Conservation (phyloP, 2,888 invertebrate species). For the Timema podura region DNA sequence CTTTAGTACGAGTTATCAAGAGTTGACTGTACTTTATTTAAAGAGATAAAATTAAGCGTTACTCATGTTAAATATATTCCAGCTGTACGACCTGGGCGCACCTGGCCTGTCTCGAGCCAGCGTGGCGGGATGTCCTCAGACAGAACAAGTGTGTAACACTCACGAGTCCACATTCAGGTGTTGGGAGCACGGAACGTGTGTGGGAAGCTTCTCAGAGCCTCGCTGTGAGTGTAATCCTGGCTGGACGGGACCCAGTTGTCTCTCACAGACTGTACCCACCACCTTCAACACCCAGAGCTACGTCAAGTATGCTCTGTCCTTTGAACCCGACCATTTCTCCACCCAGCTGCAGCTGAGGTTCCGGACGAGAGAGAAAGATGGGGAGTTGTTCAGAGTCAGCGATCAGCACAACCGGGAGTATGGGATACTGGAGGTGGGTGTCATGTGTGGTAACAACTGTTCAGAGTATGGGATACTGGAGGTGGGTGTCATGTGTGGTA, state of each 20-base stretch:
- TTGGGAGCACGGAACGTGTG: constrained; percentile 43
- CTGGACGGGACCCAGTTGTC: constrained; percentile 48
- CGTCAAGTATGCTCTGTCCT: constrained; percentile 52
- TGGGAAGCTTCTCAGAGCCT: constrained; percentile 44
- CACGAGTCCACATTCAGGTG: constrained; percentile 1
- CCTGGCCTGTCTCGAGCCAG: constrained; percentile 47
- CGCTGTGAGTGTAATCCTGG: constrained; percentile 57
- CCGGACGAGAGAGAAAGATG: constrained; percentile 51
- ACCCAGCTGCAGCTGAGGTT: constrained; percentile 53
- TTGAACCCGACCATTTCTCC: constrained; percentile 47
- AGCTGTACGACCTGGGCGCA: constrained; percentile 53
- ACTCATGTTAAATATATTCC: too few relatives aligned
- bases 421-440: constrained; percentile 45
- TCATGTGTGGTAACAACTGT: too few relatives aligned
- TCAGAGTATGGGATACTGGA: constrained; percentile 46
- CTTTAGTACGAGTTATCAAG: too few relatives aligned
- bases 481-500: too few relatives aligned
- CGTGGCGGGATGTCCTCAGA: constrained; percentile 49
- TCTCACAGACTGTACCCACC: constrained; percentile 43
- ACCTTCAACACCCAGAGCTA: constrained; percentile 52
- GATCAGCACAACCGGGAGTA: constrained; percentile 49
- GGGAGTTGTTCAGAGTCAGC: constrained; percentile 50
- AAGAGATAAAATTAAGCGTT: too few relatives aligned
- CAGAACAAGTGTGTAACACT: constrained; percentile 50
- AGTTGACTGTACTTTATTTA: too few relatives aligned